A percentile compares a stretch with the other conserved stretches of the same genome.
phyloP scores from a whole-genome alignment of 1,140 invertebrate genomes.

The Amyelois transitella region DNA sequence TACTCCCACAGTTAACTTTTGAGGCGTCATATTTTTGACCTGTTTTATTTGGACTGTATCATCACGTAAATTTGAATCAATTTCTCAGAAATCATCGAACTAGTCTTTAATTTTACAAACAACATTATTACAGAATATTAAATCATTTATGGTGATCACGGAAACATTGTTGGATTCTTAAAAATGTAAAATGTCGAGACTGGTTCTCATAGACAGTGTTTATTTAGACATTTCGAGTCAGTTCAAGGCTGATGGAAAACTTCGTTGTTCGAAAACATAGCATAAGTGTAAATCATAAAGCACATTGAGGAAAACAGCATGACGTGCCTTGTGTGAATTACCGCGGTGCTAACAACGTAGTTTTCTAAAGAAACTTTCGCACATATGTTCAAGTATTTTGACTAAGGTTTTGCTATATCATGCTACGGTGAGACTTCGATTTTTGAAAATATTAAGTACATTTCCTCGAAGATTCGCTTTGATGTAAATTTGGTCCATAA shows the following conservation, averaged over 20 bases:
- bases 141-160: no score
- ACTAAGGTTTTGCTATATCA: neutral
- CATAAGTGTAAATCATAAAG: conserved; percentile 1
- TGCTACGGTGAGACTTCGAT: no score
- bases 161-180: neutral
- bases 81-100: neutral
- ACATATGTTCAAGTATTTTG: neutral
- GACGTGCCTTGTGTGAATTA: conserved; percentile 1
- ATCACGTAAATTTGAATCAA: neutral
- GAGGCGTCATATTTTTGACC: no score
- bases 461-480: no score
- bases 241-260: conserved; percentile 6
- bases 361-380: neutral
- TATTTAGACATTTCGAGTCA: neutral
- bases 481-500: no score
- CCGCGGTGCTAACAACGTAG: neutral
- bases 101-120: neutral
- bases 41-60: no score
- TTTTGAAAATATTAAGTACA: no score
- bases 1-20: no score
- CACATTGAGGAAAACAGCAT: conserved; percentile 4
- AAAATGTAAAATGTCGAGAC: neutral
- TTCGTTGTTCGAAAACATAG: neutral
- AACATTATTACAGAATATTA: no score
- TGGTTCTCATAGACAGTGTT: neutral